Evolutionary conservation across 2,888 invertebrate species (phyloP).

Genomic region (Autographa pulchrina): DNA sequence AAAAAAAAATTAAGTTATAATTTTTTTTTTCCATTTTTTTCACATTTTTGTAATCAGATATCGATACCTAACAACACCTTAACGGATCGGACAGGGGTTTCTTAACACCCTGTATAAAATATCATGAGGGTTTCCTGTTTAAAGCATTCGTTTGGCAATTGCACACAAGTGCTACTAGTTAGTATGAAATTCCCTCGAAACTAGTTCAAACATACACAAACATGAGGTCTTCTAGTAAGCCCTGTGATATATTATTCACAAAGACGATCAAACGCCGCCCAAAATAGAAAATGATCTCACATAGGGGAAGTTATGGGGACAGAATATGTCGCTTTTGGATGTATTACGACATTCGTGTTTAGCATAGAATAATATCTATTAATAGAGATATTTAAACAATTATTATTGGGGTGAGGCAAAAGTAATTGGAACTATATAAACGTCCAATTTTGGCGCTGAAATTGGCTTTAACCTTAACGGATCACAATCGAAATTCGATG

Average conservation of each 20-base stretch:
- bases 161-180: background rate
- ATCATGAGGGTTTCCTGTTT: background rate
- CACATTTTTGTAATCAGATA: too few relatives aligned
- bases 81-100: too few relatives aligned
- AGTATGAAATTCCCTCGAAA: constrained; percentile 21
- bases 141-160: background rate
- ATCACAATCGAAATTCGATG: background rate
- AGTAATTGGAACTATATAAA: background rate
- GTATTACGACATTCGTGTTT: background rate
- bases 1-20: too few relatives aligned
- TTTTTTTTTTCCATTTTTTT: too few relatives aligned
- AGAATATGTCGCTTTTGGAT: background rate
- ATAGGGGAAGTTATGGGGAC: background rate
- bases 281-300: constrained; percentile 3
- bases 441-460: background rate
- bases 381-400: background rate
- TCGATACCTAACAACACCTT: too few relatives aligned
- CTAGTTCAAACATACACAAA: constrained; percentile 38
- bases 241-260: constrained; percentile 43
- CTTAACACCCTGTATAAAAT: too few relatives aligned
- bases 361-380: background rate
- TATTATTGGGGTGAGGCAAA: background rate
- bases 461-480: background rate
- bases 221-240: constrained; percentile 29
- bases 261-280: constrained; percentile 18